phyloP scores from a whole-genome alignment of 2,113 vertebrate genomes.

The Scatophagus argus region DNA sequence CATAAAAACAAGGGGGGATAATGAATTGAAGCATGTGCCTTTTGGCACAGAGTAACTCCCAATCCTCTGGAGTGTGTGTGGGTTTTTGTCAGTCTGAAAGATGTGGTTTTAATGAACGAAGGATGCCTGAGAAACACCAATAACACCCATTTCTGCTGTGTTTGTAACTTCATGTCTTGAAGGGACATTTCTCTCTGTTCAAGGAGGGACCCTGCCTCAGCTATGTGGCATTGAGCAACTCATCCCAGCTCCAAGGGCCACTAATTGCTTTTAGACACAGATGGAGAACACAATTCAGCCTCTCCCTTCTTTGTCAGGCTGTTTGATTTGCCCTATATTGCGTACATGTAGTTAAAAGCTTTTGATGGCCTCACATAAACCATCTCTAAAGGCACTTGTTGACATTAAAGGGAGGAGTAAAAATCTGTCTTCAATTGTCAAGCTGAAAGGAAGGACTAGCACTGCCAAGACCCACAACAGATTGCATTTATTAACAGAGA shows the following conservation, averaged over 20 bases:
- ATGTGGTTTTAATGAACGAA: slow-evolving; percentile 79
- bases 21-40: slow-evolving; percentile 75
- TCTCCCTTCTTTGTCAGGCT: slow-evolving; percentile 63
- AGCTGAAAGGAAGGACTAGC: slow-evolving; percentile 45
- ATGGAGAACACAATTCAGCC: slow-evolving; percentile 71
- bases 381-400: slow-evolving; percentile 76
- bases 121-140: slow-evolving; percentile 69
- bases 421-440: slow-evolving; percentile 63
- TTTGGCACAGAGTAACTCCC: slow-evolving; percentile 49
- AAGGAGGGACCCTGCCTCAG: slow-evolving; percentile 33
- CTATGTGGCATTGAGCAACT: slow-evolving; percentile 55
- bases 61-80: slow-evolving; percentile 38
- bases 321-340: slow-evolving; percentile 74
- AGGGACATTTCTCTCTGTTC: slow-evolving; percentile 60
- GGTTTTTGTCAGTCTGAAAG: slow-evolving; percentile 68
- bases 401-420: slow-evolving; percentile 74
- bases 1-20: slow-evolving; percentile 60
- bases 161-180: slow-evolving; percentile 65
- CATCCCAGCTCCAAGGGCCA: slow-evolving; percentile 52
- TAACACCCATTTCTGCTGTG: slow-evolving; percentile 61
- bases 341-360: slow-evolving; percentile 79
- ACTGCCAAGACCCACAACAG: slow-evolving; percentile 26
- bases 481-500: slow-evolving; percentile 27
- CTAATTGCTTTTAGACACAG: slow-evolving; percentile 81
- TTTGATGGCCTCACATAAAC: slow-evolving; percentile 66